These are phyloP conservation scores for Chalcis sispes DNA, from an alignment of 2,888 invertebrate species.

Conservation along the genomic window DNA sequence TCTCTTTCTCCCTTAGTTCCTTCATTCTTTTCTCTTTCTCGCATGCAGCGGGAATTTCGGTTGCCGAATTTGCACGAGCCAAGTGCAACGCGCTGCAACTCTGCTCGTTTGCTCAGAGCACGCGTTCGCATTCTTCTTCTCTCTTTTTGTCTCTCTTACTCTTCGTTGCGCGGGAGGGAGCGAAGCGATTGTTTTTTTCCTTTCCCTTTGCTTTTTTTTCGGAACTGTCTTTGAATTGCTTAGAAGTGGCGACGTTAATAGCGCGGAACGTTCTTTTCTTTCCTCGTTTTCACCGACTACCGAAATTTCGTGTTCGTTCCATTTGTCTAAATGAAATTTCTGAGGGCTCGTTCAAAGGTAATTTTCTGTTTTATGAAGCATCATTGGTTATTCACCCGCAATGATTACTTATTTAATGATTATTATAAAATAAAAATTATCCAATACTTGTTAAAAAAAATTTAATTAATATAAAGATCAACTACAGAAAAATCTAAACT, in stretches of 20 bases:
- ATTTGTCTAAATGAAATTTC: too few relatives aligned
- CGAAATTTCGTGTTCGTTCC: too few relatives aligned
- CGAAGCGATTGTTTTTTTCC: neutral
- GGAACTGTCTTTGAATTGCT: neutral
- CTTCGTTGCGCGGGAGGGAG: conserved; percentile 7
- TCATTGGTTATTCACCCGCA: too few relatives aligned
- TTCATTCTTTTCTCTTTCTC: neutral
- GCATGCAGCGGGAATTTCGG: neutral
- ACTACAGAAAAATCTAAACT: too few relatives aligned
- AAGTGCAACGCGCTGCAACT: conserved; percentile 8
- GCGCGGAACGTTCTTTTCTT: neutral
- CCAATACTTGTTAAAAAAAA: too few relatives aligned
- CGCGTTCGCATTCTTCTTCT: neutral
- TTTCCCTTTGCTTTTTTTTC: too few relatives aligned
- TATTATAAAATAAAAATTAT: too few relatives aligned
- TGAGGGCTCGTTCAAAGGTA: too few relatives aligned
- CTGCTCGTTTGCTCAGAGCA: neutral
- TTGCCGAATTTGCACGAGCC: conserved; percentile 38
- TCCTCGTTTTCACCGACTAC: too few relatives aligned
- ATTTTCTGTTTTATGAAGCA: too few relatives aligned
- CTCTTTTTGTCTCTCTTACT: conserved; percentile 4
- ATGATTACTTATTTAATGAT: too few relatives aligned
- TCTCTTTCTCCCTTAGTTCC: neutral
- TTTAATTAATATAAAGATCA: too few relatives aligned
- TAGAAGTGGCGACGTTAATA: conserved; percentile 10